Base-by-base conservation (phyloP, 2,888 invertebrate genomes). In the Apotomis betuletana region DNA sequence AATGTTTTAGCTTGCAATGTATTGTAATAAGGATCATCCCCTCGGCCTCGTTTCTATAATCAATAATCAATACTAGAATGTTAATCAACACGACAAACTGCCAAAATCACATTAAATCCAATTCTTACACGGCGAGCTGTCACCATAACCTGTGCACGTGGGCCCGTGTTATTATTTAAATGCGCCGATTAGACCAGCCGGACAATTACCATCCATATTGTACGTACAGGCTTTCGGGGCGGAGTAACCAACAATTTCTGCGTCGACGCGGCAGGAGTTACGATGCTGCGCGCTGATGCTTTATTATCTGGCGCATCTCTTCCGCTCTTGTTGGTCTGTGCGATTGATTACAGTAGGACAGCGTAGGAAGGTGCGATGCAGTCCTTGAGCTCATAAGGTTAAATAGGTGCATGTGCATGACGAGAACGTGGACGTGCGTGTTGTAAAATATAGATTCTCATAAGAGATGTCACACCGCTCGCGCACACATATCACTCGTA, bases 241-340 rank as follows among this genome's bases (percentile, higher is more conserved):
- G 79, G 81, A 81, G 85, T 84, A 89, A 87, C 88, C 85, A 87
- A 90, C 90, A 91, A 92, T 92, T 91, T 91, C 87, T 85, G 85
- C 85, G 90, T 91, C 91, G 83, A 79, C 87, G 83, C 82, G 85
- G 86, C 87, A 90, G 90, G 90, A 92, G 89, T 91, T 91, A 92
- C 90, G 90, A 87, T 77, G 84, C 86, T 83, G 82, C 86, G 77
- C 82, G 80, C 83, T 89, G 90, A 91, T 91, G 90, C 85, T 92
- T 92, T 92, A 92, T 90, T 89, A 91, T 91, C 90, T 83, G 85
- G 87, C 84, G 84, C 90, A 91, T 92, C 91, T 92, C 90, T 92
- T 91, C 91, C 91, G 91, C 89, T 88, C 74, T 75, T 74, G 75
- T 77, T 75, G 71, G 67, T 70, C 70, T 73, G 70, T 73, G 49